Evolutionary conservation across 2,888 invertebrate species (phyloP), one percentile per base, ranked within the genome.

Genomic region (Synergus japonicus): DNA sequence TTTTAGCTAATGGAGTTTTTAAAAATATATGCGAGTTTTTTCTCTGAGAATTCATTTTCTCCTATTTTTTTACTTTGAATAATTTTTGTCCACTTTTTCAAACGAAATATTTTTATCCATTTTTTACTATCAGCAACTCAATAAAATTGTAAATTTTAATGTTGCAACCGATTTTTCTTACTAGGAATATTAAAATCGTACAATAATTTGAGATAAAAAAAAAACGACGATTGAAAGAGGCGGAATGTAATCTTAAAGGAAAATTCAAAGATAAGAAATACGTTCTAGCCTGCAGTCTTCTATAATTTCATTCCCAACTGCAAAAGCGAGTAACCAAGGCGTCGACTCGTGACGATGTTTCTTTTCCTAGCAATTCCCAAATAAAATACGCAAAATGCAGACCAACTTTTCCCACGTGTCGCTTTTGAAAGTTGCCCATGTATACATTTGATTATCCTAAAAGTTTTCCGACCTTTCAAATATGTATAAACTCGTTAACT

Each of bases 301-400:
- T 80, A 79, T 82, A 78, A 78, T 73, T 77, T 81, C 79, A 81
- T 79, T 81, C 79, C 78, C 41, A 54, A 82, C 81, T 82, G 82
- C 82, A 80, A 81, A 76, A 78, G 64, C 79, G 77, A 79, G 76
- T 79, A 82, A 83, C 80, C 80, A 76, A 81, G 81, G 82, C 82
- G 78, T 69, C 80, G 81, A 80, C 79, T 79, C 65, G 65, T 49
- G 65, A 65, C 54, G 64, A 41, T 63, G 18, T 60, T 77, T 54
- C 49, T 66, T 77, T 49, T 65, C 65, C n/a, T n/a, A 4, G 65
- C 49, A n/a, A 77, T 77, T 65, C 77, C 13, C 46, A 65, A 69
- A 73, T 46, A 73, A 65, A 69, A 73, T 46, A 73, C 54, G n/a
- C 9, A 54, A 73, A 73, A 73, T 73, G 54, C 37, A 29, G 73